Percentiles rank a stretch among this genome's conserved stretches.
These are phyloP conservation scores for Dromius quadrimaculatus DNA, from an alignment of 2,888 invertebrate genomes.

Conservation along the genomic window DNA sequence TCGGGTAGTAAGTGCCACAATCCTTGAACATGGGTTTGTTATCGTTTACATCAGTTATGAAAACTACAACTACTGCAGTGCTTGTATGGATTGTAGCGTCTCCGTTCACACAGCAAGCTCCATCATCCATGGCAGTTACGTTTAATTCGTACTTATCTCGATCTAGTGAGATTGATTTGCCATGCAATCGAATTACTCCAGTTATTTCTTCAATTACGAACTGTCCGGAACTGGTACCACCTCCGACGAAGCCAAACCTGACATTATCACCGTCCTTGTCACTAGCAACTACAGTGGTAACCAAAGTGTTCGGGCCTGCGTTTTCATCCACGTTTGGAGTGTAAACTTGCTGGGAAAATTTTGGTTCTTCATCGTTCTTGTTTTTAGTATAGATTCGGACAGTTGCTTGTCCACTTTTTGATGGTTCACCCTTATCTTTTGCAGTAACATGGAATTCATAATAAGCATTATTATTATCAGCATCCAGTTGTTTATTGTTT, in stretches of 20 bases:
- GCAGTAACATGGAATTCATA: slow-evolving; percentile 96
- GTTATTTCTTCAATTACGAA: slow-evolving; percentile 96
- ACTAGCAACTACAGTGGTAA: slow-evolving; percentile 96
- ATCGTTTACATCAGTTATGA: slow-evolving; percentile 97
- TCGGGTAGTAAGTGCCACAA: slow-evolving; percentile 92
- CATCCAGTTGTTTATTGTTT: slow-evolving; percentile 92
- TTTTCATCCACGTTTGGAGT: slow-evolving; percentile 97
- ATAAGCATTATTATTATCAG: slow-evolving; percentile 96
- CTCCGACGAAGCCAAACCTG: slow-evolving; percentile 82
- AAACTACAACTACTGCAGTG: slow-evolving; percentile 94
- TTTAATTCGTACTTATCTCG: slow-evolving; percentile 96
- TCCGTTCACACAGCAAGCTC: slow-evolving; percentile 94
- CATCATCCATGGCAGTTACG: slow-evolving; percentile 97
- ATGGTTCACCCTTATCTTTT: slow-evolving; percentile 93
- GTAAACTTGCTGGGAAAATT: slow-evolving; percentile 96
- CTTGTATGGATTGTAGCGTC: slow-evolving; percentile 91
- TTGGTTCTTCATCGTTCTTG: slow-evolving; percentile 97
- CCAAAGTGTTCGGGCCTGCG: slow-evolving; percentile 93
- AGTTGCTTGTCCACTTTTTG: slow-evolving; percentile 92
- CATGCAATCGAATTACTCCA: slow-evolving; percentile 91
- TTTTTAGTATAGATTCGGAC: slow-evolving; percentile 97
- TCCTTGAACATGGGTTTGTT: slow-evolving; percentile 97
- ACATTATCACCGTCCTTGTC: slow-evolving; percentile 98
- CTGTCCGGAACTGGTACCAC: slow-evolving; percentile 90
- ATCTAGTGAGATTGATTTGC: slow-evolving; percentile 87